These are phyloP conservation scores for Drosophila fulvimacula DNA, from an alignment of 2,888 invertebrate genomes.

Conservation along the genomic window DNA sequence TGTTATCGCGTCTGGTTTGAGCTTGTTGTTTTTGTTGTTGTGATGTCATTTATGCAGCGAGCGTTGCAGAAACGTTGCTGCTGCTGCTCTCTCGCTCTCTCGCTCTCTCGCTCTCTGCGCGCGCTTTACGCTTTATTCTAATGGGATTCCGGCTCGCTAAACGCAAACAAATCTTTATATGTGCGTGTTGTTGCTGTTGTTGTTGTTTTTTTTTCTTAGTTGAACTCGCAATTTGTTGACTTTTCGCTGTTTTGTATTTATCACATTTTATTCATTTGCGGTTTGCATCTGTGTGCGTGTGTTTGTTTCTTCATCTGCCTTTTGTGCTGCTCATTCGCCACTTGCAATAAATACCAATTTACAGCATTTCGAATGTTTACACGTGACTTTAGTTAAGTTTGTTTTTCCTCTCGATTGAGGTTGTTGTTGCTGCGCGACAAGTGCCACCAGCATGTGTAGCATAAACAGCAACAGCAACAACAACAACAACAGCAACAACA, in stretches of 20 bases:
- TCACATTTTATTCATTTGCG: constrained; percentile 58
- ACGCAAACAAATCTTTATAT: constrained; percentile 41
- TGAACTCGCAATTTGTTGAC: constrained; percentile 74
- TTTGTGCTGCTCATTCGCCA: constrained; percentile 29
- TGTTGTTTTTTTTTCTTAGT: constrained; percentile 41
- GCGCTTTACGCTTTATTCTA: constrained; percentile 62
- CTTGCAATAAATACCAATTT: constrained; percentile 75
- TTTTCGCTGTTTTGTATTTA: constrained; percentile 68
- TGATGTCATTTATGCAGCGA: constrained; percentile 72
- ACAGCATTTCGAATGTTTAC: constrained; percentile 70
- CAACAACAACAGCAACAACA: constrained; percentile 11
- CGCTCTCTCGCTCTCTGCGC: constrained; percentile 10
- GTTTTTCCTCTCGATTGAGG: constrained; percentile 9
- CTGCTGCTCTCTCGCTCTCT: background rate
- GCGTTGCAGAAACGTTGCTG: constrained; percentile 48
- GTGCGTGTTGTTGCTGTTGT: constrained; percentile 22
- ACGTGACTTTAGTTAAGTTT: constrained; percentile 74
- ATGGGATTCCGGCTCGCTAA: constrained; percentile 67
- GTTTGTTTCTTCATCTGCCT: constrained; percentile 25
- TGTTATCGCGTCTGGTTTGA: constrained; percentile 46
- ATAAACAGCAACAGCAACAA: constrained; percentile 23
- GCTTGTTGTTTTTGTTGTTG: constrained; percentile 45
- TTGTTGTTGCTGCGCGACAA: constrained; percentile 35
- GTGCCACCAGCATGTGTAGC: constrained; percentile 33
- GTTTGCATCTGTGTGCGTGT: constrained; percentile 4